Conservation (phyloP, 2,113 vertebrate species). For the Pyxicephalus adspersus region DNA sequence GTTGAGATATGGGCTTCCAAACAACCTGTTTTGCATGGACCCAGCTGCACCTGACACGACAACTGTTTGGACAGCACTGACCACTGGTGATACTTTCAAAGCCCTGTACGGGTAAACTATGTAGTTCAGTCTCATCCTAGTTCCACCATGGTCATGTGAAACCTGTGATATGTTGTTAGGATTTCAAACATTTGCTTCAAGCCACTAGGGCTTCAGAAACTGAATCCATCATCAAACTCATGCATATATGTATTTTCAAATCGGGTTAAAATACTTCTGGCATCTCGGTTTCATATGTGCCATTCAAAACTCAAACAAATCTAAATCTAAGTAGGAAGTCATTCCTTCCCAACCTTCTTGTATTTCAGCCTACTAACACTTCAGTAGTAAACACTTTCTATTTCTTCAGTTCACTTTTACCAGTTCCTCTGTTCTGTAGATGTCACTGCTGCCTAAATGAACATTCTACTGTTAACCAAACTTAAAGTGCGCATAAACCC, state of each 20-base stretch:
- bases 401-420: neutral
- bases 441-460: no score
- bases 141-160: conserved; percentile 70
- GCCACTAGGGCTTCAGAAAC: conserved; percentile 64
- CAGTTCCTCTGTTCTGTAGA: no score
- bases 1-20: conserved; percentile 71
- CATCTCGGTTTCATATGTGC: conserved; percentile 37
- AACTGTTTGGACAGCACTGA: conserved; percentile 74
- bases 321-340: conserved; percentile 2
- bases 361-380: neutral
- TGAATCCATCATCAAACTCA: conserved; percentile 57
- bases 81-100: conserved; percentile 76
- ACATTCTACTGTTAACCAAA: no score
- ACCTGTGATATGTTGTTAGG: conserved; percentile 64
- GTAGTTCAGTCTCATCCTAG: conserved; percentile 61
- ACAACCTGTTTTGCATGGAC: conserved; percentile 61
- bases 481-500: no score
- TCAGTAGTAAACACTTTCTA: neutral
- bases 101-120: conserved; percentile 69
- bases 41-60: conserved; percentile 81
- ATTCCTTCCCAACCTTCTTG: neutral
- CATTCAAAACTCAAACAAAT: conserved; percentile 19
- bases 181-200: conserved; percentile 67
- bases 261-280: conserved; percentile 28
- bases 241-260: conserved; percentile 27